These are phyloP conservation scores for Orthosia cruda DNA, from an alignment of 2,888 invertebrate species.

Conservation along the genomic window DNA sequence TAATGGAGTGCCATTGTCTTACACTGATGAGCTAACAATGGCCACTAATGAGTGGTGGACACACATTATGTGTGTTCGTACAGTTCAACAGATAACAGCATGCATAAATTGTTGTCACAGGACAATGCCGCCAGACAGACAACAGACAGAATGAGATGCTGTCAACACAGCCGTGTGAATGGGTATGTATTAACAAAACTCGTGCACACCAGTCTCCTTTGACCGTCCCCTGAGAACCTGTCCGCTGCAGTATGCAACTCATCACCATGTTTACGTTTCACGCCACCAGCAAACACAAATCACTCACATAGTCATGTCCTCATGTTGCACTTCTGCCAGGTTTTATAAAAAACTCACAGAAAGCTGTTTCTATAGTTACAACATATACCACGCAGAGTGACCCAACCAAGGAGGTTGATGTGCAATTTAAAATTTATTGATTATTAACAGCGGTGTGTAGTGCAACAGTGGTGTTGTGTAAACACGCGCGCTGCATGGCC, in stretches of 20 bases:
- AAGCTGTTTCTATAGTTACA: slow-evolving; percentile 15
- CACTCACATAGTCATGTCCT: neutral
- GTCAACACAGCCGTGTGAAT: neutral
- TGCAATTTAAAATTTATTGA: slow-evolving; percentile 9
- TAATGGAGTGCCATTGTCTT: slow-evolving; percentile 22
- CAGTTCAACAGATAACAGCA: neutral
- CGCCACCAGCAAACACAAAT: neutral
- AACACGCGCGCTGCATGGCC: slow-evolving; percentile 2
- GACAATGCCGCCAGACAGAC: neutral
- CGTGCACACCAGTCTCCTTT: neutral
- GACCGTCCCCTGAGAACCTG: neutral
- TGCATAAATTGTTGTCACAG: neutral
- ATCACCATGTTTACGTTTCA: neutral
- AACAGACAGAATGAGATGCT: neutral
- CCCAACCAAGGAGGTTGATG: slow-evolving; percentile 25
- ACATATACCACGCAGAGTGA: slow-evolving; percentile 11
- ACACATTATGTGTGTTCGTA: neutral
- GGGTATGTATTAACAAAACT: neutral
- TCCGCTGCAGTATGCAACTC: neutral
- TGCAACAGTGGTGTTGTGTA: slow-evolving; percentile 35
- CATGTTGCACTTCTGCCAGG: slow-evolving; percentile 37
- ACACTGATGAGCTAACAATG: slow-evolving; percentile 28
- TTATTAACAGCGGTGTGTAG: neutral
- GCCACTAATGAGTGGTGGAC: slow-evolving; percentile 4
- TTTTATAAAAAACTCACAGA: slow-evolving; percentile 29